Base-by-base conservation (phyloP, 2,888 invertebrate species). In the Syrphus vitripennis region DNA sequence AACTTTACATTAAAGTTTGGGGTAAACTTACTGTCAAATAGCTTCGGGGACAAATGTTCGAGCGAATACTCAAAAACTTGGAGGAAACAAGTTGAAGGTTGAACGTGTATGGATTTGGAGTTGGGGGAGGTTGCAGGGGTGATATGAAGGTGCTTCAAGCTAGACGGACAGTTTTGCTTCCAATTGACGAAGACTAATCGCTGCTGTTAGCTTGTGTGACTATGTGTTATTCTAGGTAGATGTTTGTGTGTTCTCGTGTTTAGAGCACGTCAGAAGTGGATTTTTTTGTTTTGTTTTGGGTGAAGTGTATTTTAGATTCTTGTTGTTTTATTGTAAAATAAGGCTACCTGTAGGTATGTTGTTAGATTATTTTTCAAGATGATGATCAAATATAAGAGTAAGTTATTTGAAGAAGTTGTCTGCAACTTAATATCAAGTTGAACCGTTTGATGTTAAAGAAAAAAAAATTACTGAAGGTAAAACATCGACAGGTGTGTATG, bases 1-100 rank as follows among this genome's bases (percentile, higher is more conserved):
- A 81, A 81, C 55, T 81, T 84, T 61, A 63, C 71, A 71, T 69
- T 77, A 50, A 77, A 72, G 67, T 81, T 72, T 72, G 69, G 55
- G 50, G 84, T 69, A 76, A 80, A 76, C 45, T 61, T 76, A 72
- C 45, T 57, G 55, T 34, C 76, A 77, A 76, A 76, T 76, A 77
- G 57, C 84, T 67, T n/a, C 14, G 14, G 24, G 59, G 71, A 48
- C 19, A 65, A 59, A 48, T 74, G 45, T 26, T 65, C 34, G 21
- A 19, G n/a, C 4, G 24, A 69, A 69, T 83, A 45, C 19, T 59
- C 42, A 55, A 69, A n/a, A 72, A 81, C 40, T 53, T 81, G 19
- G n/a, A 65, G 50, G 34, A 59, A 5, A 81, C 61, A 57, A 65
- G 34, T 21, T 63, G 21, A 34, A 9, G n/a, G 24, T 63, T 50